Base-by-base conservation (phyloP, 2,797 vertebrate species). In the Myotis planiceps region DNA sequence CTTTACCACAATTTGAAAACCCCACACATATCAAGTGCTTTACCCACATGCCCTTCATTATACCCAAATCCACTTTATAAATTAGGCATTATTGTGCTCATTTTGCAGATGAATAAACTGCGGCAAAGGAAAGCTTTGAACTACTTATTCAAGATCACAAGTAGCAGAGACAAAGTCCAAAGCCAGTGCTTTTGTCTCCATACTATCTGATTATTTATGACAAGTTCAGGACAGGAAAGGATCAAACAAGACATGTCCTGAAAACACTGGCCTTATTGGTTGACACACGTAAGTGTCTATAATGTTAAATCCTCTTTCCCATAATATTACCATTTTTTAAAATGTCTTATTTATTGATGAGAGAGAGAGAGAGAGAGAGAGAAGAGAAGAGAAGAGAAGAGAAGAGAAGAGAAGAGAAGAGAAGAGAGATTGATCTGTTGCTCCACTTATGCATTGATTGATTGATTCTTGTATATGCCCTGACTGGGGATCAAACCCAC, bases 101-200 rank as follows among this genome's bases (percentile, higher is more conserved):
- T 49, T 71, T 55, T 76, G 66, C 37, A 80, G 39, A 51, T 18
- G 66, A 87, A 53, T 23, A 94, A 91, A 39, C 27, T 1, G 3
- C 79, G 18, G 42, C 72, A 78, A 72, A 74, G n/a, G 74, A 23
- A 85, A 34, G 25, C 47, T 80, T 47, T 81, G 34, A 84, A 39
- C 23, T 37, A 60, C 32, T 58, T 60, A 58, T 32, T 49, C n/a
- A 92, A 89, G 51, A 53, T 75, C 74, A 76, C 16, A 25, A 25
- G 34, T 6, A 55, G 27, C n/a, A 92, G 58, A 85, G 42, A 47
- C 19, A 23, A 42, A 69, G 18, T 42, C 39, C 29, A 45, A 85
- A 82, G 27, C 63, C 27, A 58, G 32, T 9, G 23, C 37, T 91
- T 51, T n/a, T n/a, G 32, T 51, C 74, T 63, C 45, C 32, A 49